Percentiles rank a stretch among this genome's conserved stretches.
Evolutionary conservation across 35 echinoderm and acorn worm genomes (phyloP).

Genomic region (Ptychodera flava): DNA sequence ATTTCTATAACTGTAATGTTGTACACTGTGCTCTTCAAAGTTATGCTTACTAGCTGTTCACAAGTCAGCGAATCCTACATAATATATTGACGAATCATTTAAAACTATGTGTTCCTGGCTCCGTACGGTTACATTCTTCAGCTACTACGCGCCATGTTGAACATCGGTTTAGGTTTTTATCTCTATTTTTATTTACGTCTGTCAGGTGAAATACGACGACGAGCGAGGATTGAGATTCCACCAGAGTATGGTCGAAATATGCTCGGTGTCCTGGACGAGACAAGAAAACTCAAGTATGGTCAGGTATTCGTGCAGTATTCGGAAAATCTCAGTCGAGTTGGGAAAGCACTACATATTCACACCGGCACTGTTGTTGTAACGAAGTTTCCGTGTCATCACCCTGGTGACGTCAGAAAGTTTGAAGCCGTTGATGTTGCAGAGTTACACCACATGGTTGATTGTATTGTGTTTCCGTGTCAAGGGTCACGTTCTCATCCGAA

Average conservation of each 20-base stretch:
- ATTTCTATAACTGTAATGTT: too few species aligned
- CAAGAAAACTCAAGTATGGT: constrained; percentile 7
- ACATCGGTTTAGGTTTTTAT: too few species aligned
- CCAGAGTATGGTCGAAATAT: background rate
- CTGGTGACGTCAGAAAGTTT: constrained; percentile 18
- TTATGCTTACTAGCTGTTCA: too few species aligned
- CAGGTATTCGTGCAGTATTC: constrained; percentile 29
- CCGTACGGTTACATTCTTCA: too few species aligned
- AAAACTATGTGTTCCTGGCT: too few species aligned
- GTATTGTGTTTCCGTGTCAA: constrained; percentile 16
- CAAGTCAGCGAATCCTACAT: too few species aligned
- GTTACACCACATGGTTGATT: constrained; percentile 23
- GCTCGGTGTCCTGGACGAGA: constrained; percentile 22
- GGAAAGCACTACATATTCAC: background rate
- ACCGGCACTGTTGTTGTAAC: constrained; percentile 1
- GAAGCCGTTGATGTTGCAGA: constrained; percentile 15
- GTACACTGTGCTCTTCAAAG: too few species aligned
- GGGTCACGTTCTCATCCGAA: constrained; percentile 12
- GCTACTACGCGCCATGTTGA: too few species aligned
- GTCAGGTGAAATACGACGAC: constrained; percentile 9
- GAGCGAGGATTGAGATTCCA: constrained; percentile 13
- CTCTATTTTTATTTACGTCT: background rate
- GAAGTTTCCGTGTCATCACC: constrained; percentile 5
- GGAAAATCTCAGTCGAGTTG: background rate
- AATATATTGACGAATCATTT: too few species aligned